Evolutionary conservation across 2,797 vertebrate species (phyloP).

Genomic region (Iguana delicatissima): DNA sequence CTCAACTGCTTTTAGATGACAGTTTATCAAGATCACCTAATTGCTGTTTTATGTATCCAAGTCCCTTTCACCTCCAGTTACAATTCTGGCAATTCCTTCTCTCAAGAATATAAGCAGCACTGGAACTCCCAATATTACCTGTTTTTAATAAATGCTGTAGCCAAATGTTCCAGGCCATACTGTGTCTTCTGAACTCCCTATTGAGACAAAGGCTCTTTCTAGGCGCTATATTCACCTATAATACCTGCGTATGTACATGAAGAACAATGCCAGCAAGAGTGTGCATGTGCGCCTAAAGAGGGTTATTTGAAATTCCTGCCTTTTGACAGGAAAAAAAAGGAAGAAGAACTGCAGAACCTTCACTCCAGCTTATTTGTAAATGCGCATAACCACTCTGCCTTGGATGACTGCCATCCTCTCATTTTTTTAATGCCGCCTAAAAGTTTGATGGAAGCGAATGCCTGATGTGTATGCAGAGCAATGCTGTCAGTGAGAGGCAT

Average conservation of each 20-base stretch:
- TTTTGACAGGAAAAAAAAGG: not conserved
- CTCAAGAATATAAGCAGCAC: not conserved
- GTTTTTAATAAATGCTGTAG: not conserved
- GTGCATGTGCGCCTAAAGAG: too few relatives aligned
- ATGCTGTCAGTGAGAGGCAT: not conserved
- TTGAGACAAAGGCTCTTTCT: not conserved
- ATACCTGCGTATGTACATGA: not conserved
- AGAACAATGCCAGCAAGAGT: not conserved
- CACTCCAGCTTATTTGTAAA: constrained; percentile 11
- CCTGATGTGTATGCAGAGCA: constrained; percentile 41
- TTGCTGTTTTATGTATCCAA: not conserved
- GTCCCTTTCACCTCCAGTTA: not conserved
- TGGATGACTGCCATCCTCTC: not conserved
- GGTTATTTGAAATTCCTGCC: not conserved
- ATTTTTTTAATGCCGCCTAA: constrained; percentile 13
- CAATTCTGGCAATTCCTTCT: too few relatives aligned
- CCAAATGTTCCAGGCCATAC: not conserved
- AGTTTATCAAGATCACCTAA: not conserved
- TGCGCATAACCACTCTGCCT: not conserved
- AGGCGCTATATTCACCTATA: not conserved
- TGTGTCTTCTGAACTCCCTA: too few relatives aligned
- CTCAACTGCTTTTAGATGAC: not conserved
- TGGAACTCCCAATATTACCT: too few relatives aligned
- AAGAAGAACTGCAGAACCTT: not conserved
- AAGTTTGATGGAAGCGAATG: constrained; percentile 17